phyloP scores from a whole-genome alignment of 2,888 invertebrate species.

The Drosophila demipolita region DNA sequence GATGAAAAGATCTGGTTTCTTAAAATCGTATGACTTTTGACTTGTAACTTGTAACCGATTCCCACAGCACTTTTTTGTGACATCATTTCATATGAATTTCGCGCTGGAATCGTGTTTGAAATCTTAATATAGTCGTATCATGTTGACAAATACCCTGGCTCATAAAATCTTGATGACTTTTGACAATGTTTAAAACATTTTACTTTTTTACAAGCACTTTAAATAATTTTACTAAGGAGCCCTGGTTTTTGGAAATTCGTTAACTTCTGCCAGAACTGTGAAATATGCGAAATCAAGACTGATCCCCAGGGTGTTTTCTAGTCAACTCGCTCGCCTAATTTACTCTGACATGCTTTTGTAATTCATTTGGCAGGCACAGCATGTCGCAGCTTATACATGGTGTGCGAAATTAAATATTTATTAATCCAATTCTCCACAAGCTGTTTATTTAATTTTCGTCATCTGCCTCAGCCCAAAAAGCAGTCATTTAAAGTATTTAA shows the following conservation, averaged over 20 bases:
- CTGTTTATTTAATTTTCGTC: slow-evolving; percentile 30
- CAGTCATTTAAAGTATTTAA: not conserved
- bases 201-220: too few species aligned
- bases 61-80: not conserved
- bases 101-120: too few species aligned
- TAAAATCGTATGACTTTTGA: not conserved
- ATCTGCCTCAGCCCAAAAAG: not conserved
- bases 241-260: not conserved
- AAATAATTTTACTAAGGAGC: too few species aligned
- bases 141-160: too few species aligned
- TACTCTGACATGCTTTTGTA: not conserved
- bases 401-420: slow-evolving; percentile 42
- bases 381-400: slow-evolving; percentile 3
- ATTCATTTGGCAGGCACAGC: slow-evolving; percentile 8
- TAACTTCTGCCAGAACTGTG: not conserved
- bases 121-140: too few species aligned
- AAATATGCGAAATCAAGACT: not conserved
- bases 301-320: not conserved
- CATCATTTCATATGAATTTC: not conserved
- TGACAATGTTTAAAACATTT: too few species aligned
- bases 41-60: not conserved
- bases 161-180: too few species aligned
- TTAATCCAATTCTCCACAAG: slow-evolving; percentile 37
- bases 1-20: not conserved
- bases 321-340: not conserved